phyloP scores from a whole-genome alignment of 2,888 invertebrate species.

The Cephalotes varians region DNA sequence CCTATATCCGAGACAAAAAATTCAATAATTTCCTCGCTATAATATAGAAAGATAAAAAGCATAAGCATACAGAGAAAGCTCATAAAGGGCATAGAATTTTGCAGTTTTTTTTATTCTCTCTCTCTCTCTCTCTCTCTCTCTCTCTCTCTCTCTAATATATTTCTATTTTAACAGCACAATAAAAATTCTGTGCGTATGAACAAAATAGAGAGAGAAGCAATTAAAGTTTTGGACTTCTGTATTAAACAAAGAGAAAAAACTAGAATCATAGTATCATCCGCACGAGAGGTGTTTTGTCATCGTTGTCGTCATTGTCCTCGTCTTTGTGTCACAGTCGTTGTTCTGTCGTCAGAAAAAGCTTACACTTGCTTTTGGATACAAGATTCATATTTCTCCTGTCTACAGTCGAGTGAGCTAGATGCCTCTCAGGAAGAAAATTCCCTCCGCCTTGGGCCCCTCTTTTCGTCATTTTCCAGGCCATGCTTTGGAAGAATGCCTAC shows the following conservation, averaged over 20 bases:
- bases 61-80: neutral
- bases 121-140: no score
- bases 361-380: constrained; percentile 34
- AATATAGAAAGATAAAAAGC: neutral
- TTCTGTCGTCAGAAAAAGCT: constrained; percentile 38
- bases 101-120: constrained; percentile 3
- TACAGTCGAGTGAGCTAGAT: constrained; percentile 39
- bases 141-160: neutral
- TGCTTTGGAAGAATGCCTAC: neutral
- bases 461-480: constrained; percentile 30
- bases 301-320: neutral
- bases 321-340: no score
- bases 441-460: neutral
- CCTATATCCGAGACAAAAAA: neutral
- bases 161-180: neutral
- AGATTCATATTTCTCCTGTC: constrained; percentile 51
- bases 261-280: neutral
- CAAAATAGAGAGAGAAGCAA: neutral
- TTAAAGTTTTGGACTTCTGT: neutral
- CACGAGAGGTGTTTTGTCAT: neutral
- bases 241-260: neutral
- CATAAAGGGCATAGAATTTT: neutral
- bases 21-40: constrained; percentile 7
- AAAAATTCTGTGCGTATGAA: neutral
- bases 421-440: constrained; percentile 41